Percentiles rank a stretch among this genome's conserved stretches.
Evolutionary conservation across 2,888 invertebrate genomes (phyloP).

Genomic region (Plebejus melissa): DNA sequence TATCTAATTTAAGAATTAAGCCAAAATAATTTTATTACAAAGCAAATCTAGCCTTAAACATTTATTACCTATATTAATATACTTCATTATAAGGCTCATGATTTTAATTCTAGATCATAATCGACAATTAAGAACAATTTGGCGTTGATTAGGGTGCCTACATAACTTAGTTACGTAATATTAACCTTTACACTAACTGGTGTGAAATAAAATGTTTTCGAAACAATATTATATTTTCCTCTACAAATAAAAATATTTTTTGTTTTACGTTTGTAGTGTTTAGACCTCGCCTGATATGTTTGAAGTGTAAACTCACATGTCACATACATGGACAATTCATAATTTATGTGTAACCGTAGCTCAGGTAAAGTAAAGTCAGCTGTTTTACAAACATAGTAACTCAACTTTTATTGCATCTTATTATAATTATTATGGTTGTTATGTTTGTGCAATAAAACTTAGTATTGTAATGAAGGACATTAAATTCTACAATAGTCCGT

Average conservation of each 20-base stretch:
- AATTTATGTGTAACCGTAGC: too few relatives aligned
- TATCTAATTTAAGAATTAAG: too few relatives aligned
- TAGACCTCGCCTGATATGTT: neutral
- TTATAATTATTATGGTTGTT: neutral
- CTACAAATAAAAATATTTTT: neutral
- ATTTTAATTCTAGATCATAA: neutral
- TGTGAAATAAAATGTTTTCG: neutral
- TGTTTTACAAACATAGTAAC: neutral
- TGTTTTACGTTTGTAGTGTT: neutral
- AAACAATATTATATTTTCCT: neutral
- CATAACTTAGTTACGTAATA: conserved; percentile 1
- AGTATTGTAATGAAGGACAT: neutral
- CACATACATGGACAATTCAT: too few relatives aligned
- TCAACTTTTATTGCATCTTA: neutral
- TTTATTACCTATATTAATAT: neutral
- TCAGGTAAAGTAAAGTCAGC: neutral
- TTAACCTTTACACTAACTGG: conserved; percentile 13
- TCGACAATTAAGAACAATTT: conserved; percentile 6
- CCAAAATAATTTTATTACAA: too few relatives aligned
- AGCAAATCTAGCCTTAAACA: neutral
- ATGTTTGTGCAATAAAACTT: neutral
- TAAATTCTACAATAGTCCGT: conserved; percentile 2
- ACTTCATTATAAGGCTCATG: neutral
- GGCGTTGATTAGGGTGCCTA: conserved; percentile 10
- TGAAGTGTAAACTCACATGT: too few relatives aligned